Evolutionary conservation across 1,140 invertebrate genomes (phyloP), one percentile per base, ranked within the genome.

Genomic region (Lepidurus couesii): DNA sequence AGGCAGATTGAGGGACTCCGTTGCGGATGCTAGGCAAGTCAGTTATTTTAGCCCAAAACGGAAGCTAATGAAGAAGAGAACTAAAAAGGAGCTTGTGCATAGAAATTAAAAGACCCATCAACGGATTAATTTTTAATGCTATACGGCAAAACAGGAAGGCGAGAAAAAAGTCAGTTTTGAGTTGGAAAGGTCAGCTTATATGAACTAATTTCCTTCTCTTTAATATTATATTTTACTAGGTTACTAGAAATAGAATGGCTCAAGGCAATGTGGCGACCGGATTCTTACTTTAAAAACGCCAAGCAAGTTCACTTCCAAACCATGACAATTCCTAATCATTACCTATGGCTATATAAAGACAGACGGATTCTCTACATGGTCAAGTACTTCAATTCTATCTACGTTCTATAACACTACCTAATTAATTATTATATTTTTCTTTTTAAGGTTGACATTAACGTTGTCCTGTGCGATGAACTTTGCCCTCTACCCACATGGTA

Each of bases 401-500:
- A 75, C n/a, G 7, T 75, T 42, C 44, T 26, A 1, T 24, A 44
- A 24, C 44, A 26, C 9, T 42, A 26, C 74, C 80, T 74, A n/a
- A 42, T 47, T n/a, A 6, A 11, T 74, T 75, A 80, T 73, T 42
- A 9, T 65, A 80, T 78, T 85, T 88, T 77, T 81, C 26, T 16
- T 76, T 77, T 73, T 4, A 76, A 91, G 90, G 81, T 85, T 95
- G 78, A 95, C 93, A 0, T 83, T 95, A 42, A 91, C 90, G 81
- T 84, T 96, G 11, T 95, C 93, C 6, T 96, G 94, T 82, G 92
- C 93, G 7, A 96, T 96, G 93, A 95, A 95, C 84, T 96, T 95
- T 85, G 90, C 93, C 82, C 93, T 95, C 78, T 96, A 96, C 84
- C 94, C 93, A 0, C 94, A 96, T 82, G 94, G 53, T 65, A 65